Evolutionary conservation across 2,888 invertebrate species (phyloP), one percentile per base, ranked within the genome.

Genomic region (Sphaerophoria taeniata): DNA sequence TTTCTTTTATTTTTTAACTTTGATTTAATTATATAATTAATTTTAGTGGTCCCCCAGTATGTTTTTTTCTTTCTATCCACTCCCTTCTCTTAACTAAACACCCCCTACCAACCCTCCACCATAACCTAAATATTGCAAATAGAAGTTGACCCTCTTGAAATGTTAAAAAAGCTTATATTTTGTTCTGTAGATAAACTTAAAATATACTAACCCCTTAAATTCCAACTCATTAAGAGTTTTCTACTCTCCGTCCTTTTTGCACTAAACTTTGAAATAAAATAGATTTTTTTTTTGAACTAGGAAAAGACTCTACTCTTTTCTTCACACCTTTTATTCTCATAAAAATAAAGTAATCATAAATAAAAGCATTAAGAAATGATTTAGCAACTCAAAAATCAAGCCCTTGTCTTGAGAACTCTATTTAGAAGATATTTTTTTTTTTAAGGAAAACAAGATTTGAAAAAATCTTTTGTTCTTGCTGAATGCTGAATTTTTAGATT

Each of bases 401-500:
- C 65, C 51, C 71, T 43, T 12, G 60, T 56, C 58, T 75, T 65
- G 58, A 74, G 65, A 75, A 58, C 14, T 72, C 72, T 24, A 60
- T 14, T 3, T 39, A 6, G 6, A 6, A 7, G 6, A n/a, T n/a
- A n/a, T 9, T 39, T 9, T 39, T 9, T 43, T 12, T 43, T 9
- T 4, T 43, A 63, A n/a, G 45, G 43, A 61, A 61, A 33, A 7
- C 33, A 61, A 61, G 7, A 31, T 24, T 33, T 33, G 55, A 60
- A 6, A 7, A 65, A 74, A 67, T 36, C 51, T 45, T 65, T 80
- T 84, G 84, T 75, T 76, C 72, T 79, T 84, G 84, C 75, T 77
- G 84, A 85, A 85, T 85, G 84, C 43, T 9, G 9, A 43, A 77
- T 73, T 33, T 63, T 80, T 85, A 85, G 81, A 81, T 80, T 84